Conservation (phyloP, 2,113 vertebrate genomes). For the Camelus bactrianus region DNA sequence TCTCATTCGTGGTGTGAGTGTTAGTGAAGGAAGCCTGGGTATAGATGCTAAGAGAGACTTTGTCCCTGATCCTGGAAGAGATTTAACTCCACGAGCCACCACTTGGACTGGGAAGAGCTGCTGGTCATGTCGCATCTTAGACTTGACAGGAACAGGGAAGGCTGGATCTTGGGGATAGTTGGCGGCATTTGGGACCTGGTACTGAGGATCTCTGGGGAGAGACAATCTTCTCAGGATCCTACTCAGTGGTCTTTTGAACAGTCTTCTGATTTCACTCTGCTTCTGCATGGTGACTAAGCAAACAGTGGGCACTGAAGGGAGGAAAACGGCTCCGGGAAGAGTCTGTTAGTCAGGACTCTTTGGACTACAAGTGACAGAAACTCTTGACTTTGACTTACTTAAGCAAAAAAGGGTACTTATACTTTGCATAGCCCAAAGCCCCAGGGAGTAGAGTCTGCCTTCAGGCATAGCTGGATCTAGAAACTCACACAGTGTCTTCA, state of each 20-base stretch:
- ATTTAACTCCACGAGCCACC: background rate
- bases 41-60: background rate
- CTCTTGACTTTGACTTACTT: background rate
- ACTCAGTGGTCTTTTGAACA: too few species aligned
- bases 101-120: too few species aligned
- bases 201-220: background rate
- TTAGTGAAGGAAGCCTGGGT: background rate
- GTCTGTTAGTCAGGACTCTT: slow-evolving; percentile 21
- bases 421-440: background rate
- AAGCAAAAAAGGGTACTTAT: background rate
- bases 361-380: slow-evolving; percentile 20
- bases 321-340: background rate
- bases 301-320: background rate
- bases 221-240: background rate
- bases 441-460: background rate
- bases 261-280: background rate
- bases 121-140: fast-evolving
- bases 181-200: background rate
- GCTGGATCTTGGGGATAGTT: background rate
- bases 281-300: background rate
- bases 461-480: slow-evolving; percentile 12
- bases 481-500: background rate
- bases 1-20: background rate
- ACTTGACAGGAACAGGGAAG: background rate
- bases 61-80: background rate